Conservation (phyloP, 1,140 invertebrate genomes). For the Tetragnatha versicolor region DNA sequence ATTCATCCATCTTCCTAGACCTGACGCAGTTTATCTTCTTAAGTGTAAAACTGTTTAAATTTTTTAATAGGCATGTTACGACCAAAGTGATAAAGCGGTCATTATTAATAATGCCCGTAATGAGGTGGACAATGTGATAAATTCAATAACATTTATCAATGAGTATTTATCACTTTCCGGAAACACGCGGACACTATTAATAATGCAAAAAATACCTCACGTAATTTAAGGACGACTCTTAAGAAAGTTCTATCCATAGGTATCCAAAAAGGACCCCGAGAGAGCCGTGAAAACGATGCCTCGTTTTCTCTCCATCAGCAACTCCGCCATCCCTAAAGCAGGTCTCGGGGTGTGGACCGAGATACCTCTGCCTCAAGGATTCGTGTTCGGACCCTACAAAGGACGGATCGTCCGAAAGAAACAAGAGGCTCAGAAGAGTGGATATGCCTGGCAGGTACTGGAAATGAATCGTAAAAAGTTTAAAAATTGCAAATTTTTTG, state of each 20-base stretch:
- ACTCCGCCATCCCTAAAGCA: not conserved
- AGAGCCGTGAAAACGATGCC: not conserved
- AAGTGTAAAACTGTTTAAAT: no score
- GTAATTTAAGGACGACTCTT: no score
- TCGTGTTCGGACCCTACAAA: constrained; percentile 44
- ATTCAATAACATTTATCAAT: no score
- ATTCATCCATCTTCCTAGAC: no score
- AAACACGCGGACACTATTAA: not conserved
- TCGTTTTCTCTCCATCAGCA: not conserved
- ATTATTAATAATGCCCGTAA: no score
- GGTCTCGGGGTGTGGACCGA: constrained; percentile 41
- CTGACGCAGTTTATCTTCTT: no score
- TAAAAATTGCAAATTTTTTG: no score
- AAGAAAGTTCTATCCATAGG: not conserved
- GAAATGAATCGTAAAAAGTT: no score
- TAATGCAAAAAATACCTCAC: not conserved
- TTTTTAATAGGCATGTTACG: no score
- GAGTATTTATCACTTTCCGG: no score
- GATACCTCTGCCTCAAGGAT: not conserved
- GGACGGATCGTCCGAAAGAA: not conserved
- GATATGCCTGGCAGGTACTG: constrained; percentile 43
- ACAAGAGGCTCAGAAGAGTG: not conserved
- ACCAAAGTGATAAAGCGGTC: not conserved
- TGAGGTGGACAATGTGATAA: no score
- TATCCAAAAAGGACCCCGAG: not conserved